A percentile compares a stretch with the other conserved stretches of the same genome.
These are phyloP conservation scores for Drosophila aff. DNA, from an alignment of 1,140 invertebrate species.

Conservation along the genomic window DNA sequence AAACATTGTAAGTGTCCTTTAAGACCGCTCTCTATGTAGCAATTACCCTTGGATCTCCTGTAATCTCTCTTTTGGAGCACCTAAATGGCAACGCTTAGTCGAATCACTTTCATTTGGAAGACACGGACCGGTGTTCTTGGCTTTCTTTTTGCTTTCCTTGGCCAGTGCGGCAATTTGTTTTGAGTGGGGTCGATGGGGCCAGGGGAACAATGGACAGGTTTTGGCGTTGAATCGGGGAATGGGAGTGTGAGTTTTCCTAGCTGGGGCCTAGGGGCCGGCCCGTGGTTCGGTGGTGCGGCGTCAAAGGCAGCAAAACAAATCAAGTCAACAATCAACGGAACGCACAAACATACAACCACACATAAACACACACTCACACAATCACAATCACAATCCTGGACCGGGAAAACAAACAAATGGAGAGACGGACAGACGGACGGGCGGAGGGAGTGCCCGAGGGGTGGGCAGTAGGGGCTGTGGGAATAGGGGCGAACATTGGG, in stretches of 20 bases:
- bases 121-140: slow-evolving; percentile 19
- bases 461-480: not conserved
- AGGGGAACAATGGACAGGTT: slow-evolving; percentile 15
- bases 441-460: not conserved
- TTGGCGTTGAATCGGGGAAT: slow-evolving; percentile 2
- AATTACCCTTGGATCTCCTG: slow-evolving; percentile 6
- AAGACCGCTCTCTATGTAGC: not conserved
- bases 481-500: slow-evolving; percentile 42
- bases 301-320: slow-evolving; percentile 82
- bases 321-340: slow-evolving; percentile 83
- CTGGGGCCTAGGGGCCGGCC: slow-evolving; percentile 11
- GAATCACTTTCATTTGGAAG: slow-evolving; percentile 45
- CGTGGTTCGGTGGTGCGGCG: slow-evolving; percentile 33
- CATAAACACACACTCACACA: slow-evolving; percentile 40
- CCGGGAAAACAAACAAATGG: slow-evolving; percentile 18
- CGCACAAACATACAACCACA: slow-evolving; percentile 49
- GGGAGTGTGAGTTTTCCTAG: slow-evolving; percentile 18
- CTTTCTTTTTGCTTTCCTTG: slow-evolving; percentile 31
- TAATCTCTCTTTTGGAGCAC: slow-evolving; percentile 17
- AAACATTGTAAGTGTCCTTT: not conserved
- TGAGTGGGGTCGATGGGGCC: slow-evolving; percentile 72
- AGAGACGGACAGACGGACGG: not conserved
- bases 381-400: slow-evolving; percentile 13
- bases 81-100: slow-evolving; percentile 51
- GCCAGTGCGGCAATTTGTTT: slow-evolving; percentile 79